These are phyloP conservation scores for Uropsilus gracilis DNA, from an alignment of 2,113 vertebrate genomes.

Conservation along the genomic window DNA sequence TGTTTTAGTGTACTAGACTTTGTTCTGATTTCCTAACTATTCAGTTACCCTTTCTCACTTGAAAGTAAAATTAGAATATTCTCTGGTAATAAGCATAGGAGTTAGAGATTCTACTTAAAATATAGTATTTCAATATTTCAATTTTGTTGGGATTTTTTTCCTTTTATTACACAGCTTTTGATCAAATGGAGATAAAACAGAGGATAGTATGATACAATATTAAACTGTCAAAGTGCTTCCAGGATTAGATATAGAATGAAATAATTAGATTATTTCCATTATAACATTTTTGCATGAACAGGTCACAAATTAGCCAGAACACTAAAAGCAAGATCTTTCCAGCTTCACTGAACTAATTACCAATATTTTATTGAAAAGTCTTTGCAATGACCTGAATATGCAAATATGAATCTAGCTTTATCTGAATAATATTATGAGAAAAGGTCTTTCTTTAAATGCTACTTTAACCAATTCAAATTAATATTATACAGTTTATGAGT, in stretches of 20 bases:
- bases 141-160: not conserved
- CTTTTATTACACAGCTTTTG: not conserved
- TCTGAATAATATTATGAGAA: slow-evolving; percentile 29
- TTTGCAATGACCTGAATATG: slow-evolving; percentile 22
- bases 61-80: slow-evolving; percentile 1
- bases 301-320: slow-evolving; percentile 42
- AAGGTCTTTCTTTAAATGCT: not conserved
- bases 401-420: slow-evolving; percentile 9
- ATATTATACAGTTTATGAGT: not conserved
- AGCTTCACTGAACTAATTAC: slow-evolving; percentile 47
- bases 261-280: slow-evolving; percentile 46
- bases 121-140: not conserved
- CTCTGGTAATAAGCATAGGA: not conserved
- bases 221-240: slow-evolving; percentile 24
- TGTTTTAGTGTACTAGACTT: not conserved
- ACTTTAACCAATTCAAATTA: slow-evolving; percentile 8
- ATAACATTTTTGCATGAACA: slow-evolving; percentile 43
- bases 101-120: not conserved
- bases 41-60: not conserved
- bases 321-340: not conserved
- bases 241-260: not conserved
- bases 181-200: not conserved
- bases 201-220: slow-evolving; percentile 25
- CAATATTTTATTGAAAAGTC: not conserved
- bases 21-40: not conserved